Percentiles rank a stretch among this genome's conserved stretches.
phyloP scores from a whole-genome alignment of 2,113 vertebrate species.

The Grantiella picta region DNA sequence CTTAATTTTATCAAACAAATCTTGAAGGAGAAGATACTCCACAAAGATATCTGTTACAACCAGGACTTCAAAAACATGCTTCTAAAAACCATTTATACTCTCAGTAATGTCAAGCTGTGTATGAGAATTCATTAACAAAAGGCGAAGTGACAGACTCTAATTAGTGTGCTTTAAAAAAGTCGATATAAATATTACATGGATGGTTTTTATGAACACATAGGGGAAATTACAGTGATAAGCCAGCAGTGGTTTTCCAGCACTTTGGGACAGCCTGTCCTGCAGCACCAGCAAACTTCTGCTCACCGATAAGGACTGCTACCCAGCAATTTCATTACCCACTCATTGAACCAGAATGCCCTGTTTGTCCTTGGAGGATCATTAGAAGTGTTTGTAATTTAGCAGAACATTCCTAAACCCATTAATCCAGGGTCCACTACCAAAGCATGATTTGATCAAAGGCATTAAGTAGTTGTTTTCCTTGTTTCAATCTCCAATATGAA shows the following conservation, averaged over 20 bases:
- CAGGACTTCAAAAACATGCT: background rate
- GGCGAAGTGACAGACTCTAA: background rate
- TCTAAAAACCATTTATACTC: background rate
- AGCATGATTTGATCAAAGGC: background rate
- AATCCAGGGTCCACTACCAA: background rate
- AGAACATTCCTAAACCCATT: background rate
- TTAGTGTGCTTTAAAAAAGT: background rate
- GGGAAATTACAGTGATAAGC: background rate
- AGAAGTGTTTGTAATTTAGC: constrained; percentile 20
- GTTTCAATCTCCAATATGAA: background rate
- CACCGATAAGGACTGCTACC: background rate
- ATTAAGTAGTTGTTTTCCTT: background rate
- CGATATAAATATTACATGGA: background rate
- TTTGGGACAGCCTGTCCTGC: background rate
- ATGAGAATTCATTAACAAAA: background rate
- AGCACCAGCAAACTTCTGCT: background rate
- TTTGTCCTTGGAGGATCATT: constrained; percentile 23
- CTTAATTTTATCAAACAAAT: background rate
- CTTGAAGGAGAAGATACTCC: background rate
- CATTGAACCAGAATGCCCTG: background rate
- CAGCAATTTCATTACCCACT: constrained; percentile 9
- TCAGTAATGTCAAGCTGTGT: background rate
- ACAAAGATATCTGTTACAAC: background rate
- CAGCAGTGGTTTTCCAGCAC: background rate
- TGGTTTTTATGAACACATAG: background rate